phyloP scores from a whole-genome alignment of 2,888 invertebrate genomes.

The Nematopogon swammerdamellus region DNA sequence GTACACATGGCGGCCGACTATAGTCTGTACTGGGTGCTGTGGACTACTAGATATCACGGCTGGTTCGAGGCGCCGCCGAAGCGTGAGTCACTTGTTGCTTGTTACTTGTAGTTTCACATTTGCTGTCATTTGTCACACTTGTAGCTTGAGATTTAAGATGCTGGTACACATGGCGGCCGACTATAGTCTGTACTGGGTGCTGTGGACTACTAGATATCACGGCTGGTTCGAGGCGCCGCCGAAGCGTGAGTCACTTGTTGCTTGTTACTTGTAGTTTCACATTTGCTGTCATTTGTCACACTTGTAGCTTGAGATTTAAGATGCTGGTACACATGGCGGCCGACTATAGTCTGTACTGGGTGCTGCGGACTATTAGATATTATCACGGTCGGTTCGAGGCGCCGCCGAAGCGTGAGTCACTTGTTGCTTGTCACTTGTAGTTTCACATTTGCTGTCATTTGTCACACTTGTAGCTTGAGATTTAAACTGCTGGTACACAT shows the following conservation, averaged over 20 bases:
- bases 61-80: constrained; percentile 22
- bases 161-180: constrained; percentile 72
- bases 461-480: too few species aligned
- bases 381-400: constrained; percentile 30
- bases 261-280: too few species aligned
- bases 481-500: constrained; percentile 75
- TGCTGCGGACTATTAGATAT: constrained; percentile 53
- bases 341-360: constrained; percentile 78
- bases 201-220: constrained; percentile 43
- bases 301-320: too few species aligned
- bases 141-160: too few species aligned
- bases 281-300: too few species aligned
- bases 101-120: too few species aligned
- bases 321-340: constrained; percentile 69
- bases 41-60: constrained; percentile 33
- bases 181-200: constrained; percentile 74
- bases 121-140: too few species aligned
- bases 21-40: constrained; percentile 72
- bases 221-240: constrained; percentile 25
- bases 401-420: constrained; percentile 24
- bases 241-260: constrained; percentile 26
- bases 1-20: constrained; percentile 77
- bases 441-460: too few species aligned
- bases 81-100: constrained; percentile 28
- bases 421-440: not conserved